Percentiles rank a stretch among this genome's conserved stretches.
Evolutionary conservation across 2,797 vertebrate species (phyloP).

Genomic region (Etheostoma perlongum): DNA sequence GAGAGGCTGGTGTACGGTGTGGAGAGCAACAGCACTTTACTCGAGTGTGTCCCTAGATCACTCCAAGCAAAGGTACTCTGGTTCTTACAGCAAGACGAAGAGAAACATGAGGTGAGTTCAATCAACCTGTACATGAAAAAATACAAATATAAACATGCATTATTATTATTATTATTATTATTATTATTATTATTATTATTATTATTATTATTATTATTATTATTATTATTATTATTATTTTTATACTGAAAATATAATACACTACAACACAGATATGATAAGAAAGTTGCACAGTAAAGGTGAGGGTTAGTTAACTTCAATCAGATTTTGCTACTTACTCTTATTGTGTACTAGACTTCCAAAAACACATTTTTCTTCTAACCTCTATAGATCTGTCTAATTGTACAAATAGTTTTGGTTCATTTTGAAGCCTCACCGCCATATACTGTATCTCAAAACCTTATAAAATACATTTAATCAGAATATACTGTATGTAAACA

Average conservation of each 20-base stretch:
- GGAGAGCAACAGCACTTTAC: slow-evolving; percentile 94
- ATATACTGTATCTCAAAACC: background rate
- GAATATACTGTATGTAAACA: background rate
- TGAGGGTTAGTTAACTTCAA: background rate
- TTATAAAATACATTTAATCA: background rate
- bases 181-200: too few relatives aligned
- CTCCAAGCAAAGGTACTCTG: slow-evolving; percentile 95
- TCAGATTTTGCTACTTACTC: background rate
- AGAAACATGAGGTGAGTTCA: slow-evolving; percentile 89
- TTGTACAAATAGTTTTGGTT: background rate
- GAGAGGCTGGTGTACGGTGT: slow-evolving; percentile 90
- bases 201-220: too few relatives aligned
- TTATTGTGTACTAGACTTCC: background rate
- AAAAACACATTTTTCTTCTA: background rate
- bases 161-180: too few relatives aligned
- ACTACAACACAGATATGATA: background rate
- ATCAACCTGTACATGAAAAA: too few relatives aligned
- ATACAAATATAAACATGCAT: background rate
- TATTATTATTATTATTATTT: too few relatives aligned
- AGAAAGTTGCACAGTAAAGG: background rate
- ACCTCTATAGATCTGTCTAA: background rate
- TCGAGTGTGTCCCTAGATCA: slow-evolving; percentile 95
- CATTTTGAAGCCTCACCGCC: background rate
- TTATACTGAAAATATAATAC: background rate
- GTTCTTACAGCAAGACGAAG: slow-evolving; percentile 88